Percentiles rank a stretch among this genome's conserved stretches.
These are phyloP conservation scores for Cataglyphis albicans DNA, from an alignment of 2,888 invertebrate species.

Conservation along the genomic window DNA sequence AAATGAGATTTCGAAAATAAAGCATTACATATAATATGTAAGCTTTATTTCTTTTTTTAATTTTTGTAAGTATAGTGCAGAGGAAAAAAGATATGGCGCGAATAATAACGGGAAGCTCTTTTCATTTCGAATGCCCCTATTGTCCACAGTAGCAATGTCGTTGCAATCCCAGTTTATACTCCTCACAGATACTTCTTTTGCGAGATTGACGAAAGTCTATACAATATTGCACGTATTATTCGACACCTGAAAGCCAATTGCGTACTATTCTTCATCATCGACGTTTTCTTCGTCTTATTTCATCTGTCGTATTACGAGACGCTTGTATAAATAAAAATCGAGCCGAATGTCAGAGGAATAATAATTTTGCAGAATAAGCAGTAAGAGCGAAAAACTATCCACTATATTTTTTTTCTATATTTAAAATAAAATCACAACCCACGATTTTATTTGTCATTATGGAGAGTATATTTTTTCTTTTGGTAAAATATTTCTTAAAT, in stretches of 20 bases:
- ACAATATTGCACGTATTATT: constrained; percentile 44
- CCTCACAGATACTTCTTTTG: constrained; percentile 11
- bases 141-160: constrained; percentile 32
- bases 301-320: background rate
- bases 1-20: background rate
- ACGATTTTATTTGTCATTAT: background rate
- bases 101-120: constrained; percentile 41
- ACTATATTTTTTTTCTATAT: background rate
- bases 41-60: constrained; percentile 22
- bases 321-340: constrained; percentile 23
- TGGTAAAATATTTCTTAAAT: background rate
- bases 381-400: background rate
- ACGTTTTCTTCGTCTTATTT: constrained; percentile 4
- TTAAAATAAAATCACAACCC: background rate
- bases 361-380: constrained; percentile 5
- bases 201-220: constrained; percentile 43
- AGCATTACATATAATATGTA: background rate
- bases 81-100: constrained; percentile 16
- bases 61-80: constrained; percentile 28
- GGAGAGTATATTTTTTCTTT: background rate
- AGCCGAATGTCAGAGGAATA: background rate
- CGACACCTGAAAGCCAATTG: constrained; percentile 51
- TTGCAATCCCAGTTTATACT: constrained; percentile 31
- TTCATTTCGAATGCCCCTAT: constrained; percentile 28
- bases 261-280: constrained; percentile 28